phyloP scores from a whole-genome alignment of 2,888 invertebrate species.

The Diaperis boleti region DNA sequence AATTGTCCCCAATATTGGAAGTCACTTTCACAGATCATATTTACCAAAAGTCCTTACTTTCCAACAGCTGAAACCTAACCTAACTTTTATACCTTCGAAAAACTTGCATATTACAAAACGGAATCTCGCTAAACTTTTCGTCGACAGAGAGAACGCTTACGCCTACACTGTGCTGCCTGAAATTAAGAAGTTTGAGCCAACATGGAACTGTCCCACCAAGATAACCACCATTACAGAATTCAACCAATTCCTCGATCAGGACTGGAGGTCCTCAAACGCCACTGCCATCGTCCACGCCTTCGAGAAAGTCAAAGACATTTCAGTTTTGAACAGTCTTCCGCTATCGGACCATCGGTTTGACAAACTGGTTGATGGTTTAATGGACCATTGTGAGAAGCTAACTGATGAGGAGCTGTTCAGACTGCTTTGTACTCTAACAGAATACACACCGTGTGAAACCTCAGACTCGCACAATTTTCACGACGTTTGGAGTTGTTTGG shows the following conservation, averaged over 20 bases:
- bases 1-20: not conserved
- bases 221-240: slow-evolving; percentile 47
- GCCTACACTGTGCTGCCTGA: slow-evolving; percentile 47
- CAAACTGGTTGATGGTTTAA: slow-evolving; percentile 62
- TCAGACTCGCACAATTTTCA: slow-evolving; percentile 71
- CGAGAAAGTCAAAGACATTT: slow-evolving; percentile 53
- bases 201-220: not conserved
- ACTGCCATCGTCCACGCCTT: slow-evolving; percentile 59
- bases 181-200: not conserved
- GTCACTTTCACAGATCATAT: not conserved
- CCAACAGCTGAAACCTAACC: slow-evolving; percentile 3
- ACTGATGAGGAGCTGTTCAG: slow-evolving; percentile 71
- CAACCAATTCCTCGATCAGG: slow-evolving; percentile 46
- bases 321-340: slow-evolving; percentile 54
- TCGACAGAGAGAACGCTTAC: slow-evolving; percentile 50
- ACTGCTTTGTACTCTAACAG: slow-evolving; percentile 68
- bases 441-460: slow-evolving; percentile 69
- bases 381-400: slow-evolving; percentile 69
- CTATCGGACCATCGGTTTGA: slow-evolving; percentile 61
- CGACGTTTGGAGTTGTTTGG: slow-evolving; percentile 77
- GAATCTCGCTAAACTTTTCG: slow-evolving; percentile 40
- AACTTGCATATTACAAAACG: not conserved
- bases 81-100: not conserved
- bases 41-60: not conserved
- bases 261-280: slow-evolving; percentile 55